Evolutionary conservation across 2,888 invertebrate genomes (phyloP).

Genomic region (Acanthosepion pharaonis): DNA sequence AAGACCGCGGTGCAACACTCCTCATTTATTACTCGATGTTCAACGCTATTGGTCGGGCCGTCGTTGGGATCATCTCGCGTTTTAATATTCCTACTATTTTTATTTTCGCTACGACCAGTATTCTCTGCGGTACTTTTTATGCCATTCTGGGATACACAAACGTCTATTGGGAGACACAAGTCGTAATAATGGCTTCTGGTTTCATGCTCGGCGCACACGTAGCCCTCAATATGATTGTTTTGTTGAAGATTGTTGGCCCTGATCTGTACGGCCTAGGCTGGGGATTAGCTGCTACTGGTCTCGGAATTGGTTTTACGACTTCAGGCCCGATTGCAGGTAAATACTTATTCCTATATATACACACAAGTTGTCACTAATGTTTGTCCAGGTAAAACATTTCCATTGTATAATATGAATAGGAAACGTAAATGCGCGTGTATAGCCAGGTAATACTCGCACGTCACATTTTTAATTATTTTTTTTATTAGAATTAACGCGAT

Average conservation of each 20-base stretch:
- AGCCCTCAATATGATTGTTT: neutral
- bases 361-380: too few relatives aligned
- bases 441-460: too few relatives aligned
- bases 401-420: too few relatives aligned
- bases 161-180: neutral
- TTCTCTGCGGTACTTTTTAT: neutral
- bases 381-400: too few relatives aligned
- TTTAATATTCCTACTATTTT: neutral
- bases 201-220: neutral
- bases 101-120: neutral
- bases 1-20: neutral
- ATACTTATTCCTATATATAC: too few relatives aligned
- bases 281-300: neutral
- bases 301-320: neutral
- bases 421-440: too few relatives aligned
- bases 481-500: too few relatives aligned
- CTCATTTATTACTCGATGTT: neutral
- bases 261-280: conserved; percentile 35
- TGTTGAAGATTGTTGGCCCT: neutral
- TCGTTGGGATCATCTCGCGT: neutral
- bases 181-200: neutral
- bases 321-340: conserved; percentile 42
- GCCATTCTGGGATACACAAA: neutral
- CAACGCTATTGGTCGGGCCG: neutral
- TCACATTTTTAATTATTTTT: too few relatives aligned